phyloP scores from a whole-genome alignment of 2,888 invertebrate species.

The Rhamnusium bicolor region DNA sequence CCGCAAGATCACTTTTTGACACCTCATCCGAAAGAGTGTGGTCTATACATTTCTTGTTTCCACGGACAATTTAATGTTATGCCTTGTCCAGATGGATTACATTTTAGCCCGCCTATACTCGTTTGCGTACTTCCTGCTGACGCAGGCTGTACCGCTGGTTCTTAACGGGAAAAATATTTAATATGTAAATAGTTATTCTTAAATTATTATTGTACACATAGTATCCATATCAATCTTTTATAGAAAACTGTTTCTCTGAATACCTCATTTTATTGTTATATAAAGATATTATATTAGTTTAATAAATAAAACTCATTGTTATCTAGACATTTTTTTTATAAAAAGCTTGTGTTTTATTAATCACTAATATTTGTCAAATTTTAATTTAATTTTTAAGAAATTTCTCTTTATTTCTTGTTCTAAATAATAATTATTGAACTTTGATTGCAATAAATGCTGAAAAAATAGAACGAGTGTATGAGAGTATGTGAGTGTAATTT shows the following conservation, averaged over 20 bases:
- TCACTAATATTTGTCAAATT: too few species aligned
- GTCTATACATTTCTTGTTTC: conserved; percentile 41
- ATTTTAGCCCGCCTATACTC: conserved; percentile 27
- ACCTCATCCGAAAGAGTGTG: conserved; percentile 44
- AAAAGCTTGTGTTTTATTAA: too few species aligned
- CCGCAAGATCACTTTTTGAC: conserved; percentile 49
- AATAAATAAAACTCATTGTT: background rate
- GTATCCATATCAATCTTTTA: background rate
- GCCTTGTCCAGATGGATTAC: conserved; percentile 46
- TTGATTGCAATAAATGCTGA: too few species aligned
- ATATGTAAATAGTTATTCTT: background rate
- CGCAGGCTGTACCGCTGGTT: conserved; percentile 15
- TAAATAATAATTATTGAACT: too few species aligned
- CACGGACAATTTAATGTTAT: conserved; percentile 48
- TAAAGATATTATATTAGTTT: background rate
- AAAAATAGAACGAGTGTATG: too few species aligned
- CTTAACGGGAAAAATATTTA: background rate
- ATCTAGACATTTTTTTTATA: too few species aligned
- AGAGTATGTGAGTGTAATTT: too few species aligned
- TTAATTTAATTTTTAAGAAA: too few species aligned
- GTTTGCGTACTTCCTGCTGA: conserved; percentile 16
- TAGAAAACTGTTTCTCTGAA: background rate
- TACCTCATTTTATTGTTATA: background rate
- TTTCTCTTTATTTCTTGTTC: too few species aligned
- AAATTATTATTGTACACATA: background rate